Evolutionary conservation across 1,140 invertebrate species (phyloP).

Genomic region (Brachionus calyciflorus): DNA sequence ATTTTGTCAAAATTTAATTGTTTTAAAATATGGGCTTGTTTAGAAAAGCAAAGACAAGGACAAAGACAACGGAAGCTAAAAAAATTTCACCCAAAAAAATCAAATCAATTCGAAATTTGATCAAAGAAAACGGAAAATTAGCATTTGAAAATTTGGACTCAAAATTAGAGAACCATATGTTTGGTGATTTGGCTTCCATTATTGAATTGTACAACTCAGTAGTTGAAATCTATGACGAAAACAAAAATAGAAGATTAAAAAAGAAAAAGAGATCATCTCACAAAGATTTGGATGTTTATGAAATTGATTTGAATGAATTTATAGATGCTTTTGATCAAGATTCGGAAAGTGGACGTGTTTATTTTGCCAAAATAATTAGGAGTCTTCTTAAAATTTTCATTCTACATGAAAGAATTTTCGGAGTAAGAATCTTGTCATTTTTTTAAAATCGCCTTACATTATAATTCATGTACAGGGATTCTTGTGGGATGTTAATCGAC

Average conservation of each 20-base stretch:
- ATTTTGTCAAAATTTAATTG: too few relatives aligned
- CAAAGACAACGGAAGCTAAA: neutral
- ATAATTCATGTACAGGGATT: too few relatives aligned
- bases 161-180: constrained; percentile 10
- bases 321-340: neutral
- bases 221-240: neutral
- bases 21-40: too few relatives aligned
- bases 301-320: constrained; percentile 21
- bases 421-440: constrained; percentile 2
- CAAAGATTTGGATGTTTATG: neutral
- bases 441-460: too few relatives aligned
- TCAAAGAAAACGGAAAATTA: neutral
- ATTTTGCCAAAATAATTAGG: constrained; percentile 1
- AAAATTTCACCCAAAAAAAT: neutral
- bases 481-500: too few relatives aligned
- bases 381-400: neutral
- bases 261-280: neutral
- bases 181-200: constrained; percentile 1
- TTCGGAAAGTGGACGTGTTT: neutral
- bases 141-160: neutral
- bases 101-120: neutral
- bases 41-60: neutral
- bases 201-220: constrained; percentile 6
- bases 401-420: neutral
- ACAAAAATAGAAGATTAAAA: neutral